A percentile compares a stretch with the other conserved stretches of the same genome.
phyloP scores from a whole-genome alignment of 2,888 invertebrate genomes.

The Linnaemya vulpina region DNA sequence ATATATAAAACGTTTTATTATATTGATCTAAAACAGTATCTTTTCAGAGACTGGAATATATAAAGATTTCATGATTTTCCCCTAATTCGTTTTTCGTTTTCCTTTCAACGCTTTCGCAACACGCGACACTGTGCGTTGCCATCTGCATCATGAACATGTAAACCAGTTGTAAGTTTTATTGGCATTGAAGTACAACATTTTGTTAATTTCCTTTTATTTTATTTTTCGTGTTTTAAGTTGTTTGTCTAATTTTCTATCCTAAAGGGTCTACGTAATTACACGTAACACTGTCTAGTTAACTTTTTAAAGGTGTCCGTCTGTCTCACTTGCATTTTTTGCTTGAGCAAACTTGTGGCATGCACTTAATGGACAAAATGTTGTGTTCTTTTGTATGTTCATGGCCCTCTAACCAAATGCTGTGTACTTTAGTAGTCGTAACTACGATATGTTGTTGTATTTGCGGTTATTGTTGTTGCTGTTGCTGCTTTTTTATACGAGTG shows the following conservation, averaged over 20 bases:
- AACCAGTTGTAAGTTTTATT: slow-evolving; percentile 42
- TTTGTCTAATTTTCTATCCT: slow-evolving; percentile 65
- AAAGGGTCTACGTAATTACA: slow-evolving; percentile 56
- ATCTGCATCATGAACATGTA: slow-evolving; percentile 2
- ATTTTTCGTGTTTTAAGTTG: slow-evolving; percentile 44
- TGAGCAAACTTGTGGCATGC: neutral
- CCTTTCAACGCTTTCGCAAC: neutral
- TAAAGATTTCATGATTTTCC: too few species aligned
- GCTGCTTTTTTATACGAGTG: slow-evolving; percentile 27
- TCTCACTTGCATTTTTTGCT: neutral
- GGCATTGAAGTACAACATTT: slow-evolving; percentile 6
- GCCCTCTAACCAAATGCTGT: slow-evolving; percentile 12
- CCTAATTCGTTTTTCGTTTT: neutral
- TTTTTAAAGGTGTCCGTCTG: slow-evolving; percentile 21
- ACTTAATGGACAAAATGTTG: slow-evolving; percentile 32
- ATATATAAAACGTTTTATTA: too few species aligned
- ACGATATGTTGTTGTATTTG: neutral
- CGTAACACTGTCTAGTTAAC: slow-evolving; percentile 42
- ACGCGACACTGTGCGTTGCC: slow-evolving; percentile 5
- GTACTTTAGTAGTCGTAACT: neutral
- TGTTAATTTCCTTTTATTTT: slow-evolving; percentile 8
- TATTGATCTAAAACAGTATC: too few species aligned
- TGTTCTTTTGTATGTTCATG: neutral
- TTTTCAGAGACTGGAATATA: too few species aligned
- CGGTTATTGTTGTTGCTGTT: neutral